phyloP scores from a whole-genome alignment of 2,888 invertebrate genomes.

The Apodemia mormo region DNA sequence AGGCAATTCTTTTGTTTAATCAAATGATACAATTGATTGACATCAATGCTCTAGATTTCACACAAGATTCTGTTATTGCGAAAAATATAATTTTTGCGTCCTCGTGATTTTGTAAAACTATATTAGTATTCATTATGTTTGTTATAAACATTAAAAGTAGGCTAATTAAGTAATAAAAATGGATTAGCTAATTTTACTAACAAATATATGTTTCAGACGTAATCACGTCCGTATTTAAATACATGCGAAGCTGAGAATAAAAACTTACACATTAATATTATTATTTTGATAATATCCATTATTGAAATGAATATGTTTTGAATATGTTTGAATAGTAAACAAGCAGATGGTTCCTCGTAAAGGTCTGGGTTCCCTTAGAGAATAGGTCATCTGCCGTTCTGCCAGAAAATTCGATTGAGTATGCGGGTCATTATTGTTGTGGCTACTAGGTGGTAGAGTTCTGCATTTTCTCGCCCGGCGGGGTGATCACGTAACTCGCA shows the following conservation, averaged over 20 bases:
- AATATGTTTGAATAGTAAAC: too few species aligned
- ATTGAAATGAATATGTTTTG: too few species aligned
- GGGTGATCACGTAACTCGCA: too few species aligned
- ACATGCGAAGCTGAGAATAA: background rate
- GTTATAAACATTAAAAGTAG: background rate
- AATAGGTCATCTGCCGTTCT: too few species aligned
- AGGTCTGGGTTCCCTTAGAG: too few species aligned
- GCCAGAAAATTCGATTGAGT: too few species aligned
- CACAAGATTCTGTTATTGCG: constrained; percentile 16
- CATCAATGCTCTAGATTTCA: constrained; percentile 14
- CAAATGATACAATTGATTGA: background rate
- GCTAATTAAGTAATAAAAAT: constrained; percentile 10
- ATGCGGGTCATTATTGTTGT: too few species aligned
- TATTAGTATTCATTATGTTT: constrained; percentile 11
- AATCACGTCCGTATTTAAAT: background rate
- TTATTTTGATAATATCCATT: too few species aligned
- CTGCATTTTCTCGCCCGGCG: too few species aligned
- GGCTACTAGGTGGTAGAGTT: too few species aligned
- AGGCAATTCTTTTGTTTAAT: background rate
- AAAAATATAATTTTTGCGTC: background rate
- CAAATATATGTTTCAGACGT: background rate
- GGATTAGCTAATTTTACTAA: background rate
- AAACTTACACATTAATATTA: background rate
- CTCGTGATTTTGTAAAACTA: constrained; percentile 6
- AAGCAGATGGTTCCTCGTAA: too few species aligned